Base-by-base conservation (phyloP, 2,888 invertebrate genomes). In the Sminthurinus aureus region DNA sequence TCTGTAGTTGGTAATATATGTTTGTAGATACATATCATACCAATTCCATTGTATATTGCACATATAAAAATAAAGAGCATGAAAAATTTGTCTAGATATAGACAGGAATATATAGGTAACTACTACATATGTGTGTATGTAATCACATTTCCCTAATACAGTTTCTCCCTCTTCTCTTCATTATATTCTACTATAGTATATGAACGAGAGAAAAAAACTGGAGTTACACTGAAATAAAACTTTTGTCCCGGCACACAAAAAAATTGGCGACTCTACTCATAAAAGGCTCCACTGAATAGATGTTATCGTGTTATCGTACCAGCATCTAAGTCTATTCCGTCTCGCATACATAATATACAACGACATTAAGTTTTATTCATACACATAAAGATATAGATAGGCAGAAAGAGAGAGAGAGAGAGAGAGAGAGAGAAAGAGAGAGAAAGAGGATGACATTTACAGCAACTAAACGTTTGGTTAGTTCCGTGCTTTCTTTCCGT, bases 231-330 rank as follows among this genome's bases (percentile, higher is more conserved):
- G 66, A 69, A 69, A 69, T 12, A 69, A 58, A 58, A 58, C 18
- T 58, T 58, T 18, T 58, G 15, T 58, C 58, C 13, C 18, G 58
- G 58, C 58, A 18, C 58, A 58, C 18, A 26, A 73, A 15, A 73
- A 73, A 73, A 73, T 26, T 22, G 15, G 38, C 73, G 38, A 26
- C 26, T 9, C 9, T 51, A 38, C 51, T 15, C 38, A 50, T 50
- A 75, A 75, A 75, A n/a, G 24, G 18, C 51, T 18, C 75, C 50
- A 75, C 15, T 26, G 51, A 75, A 75, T 71, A 50, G 75, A 75
- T 75, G 50, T 51, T 75, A 75, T 75, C 75, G 50, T 38, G 38
- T 75, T 73, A 73, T 26, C 73, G 26, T 73, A 73, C 38, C 15
- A 73, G 18, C 15, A 26, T 24, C 24, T 73, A n/a, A 66, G 18